A percentile compares a stretch with the other conserved stretches of the same genome.
Evolutionary conservation across 2,888 invertebrate species (phyloP).

Genomic region (Phortica okadai): DNA sequence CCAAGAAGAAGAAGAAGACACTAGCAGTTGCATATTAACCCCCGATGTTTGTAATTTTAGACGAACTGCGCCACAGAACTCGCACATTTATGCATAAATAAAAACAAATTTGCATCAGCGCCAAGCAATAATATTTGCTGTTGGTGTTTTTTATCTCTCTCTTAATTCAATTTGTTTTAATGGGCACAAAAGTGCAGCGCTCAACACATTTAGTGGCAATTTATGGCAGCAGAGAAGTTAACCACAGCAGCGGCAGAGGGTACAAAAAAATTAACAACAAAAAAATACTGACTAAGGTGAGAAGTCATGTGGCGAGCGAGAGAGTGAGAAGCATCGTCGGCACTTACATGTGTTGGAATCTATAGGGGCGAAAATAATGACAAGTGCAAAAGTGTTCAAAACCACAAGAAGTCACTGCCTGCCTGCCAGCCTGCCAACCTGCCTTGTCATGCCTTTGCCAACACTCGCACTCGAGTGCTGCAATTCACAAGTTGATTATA

Average conservation of each 20-base stretch:
- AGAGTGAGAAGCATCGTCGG: too few relatives aligned
- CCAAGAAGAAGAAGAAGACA: not conserved
- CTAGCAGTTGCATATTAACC: not conserved
- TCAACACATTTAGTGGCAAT: constrained; percentile 71
- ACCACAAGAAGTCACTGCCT: constrained; percentile 43
- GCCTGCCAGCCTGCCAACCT: constrained; percentile 39
- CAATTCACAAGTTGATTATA: constrained; percentile 58
- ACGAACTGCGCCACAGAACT: not conserved
- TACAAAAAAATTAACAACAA: constrained; percentile 28
- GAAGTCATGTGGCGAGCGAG: constrained; percentile 16
- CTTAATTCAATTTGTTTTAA: constrained; percentile 48
- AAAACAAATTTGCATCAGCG: not conserved
- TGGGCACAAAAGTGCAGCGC: constrained; percentile 64
- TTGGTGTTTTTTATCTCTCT: not conserved
- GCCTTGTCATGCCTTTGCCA: too few relatives aligned
- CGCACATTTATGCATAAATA: not conserved
- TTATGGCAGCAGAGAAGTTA: constrained; percentile 63
- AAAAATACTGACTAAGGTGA: constrained; percentile 19
- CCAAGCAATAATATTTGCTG: not conserved
- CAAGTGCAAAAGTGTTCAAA: constrained; percentile 41
- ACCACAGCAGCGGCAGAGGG: constrained; percentile 54
- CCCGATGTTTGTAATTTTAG: not conserved
- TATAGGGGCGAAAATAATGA: constrained; percentile 28
- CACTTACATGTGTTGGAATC: too few relatives aligned
- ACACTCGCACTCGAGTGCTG: not conserved